Evolutionary conservation across 2,888 invertebrate genomes (phyloP), one percentile per base, ranked within the genome.

Genomic region (Netelia fuscicornis): DNA sequence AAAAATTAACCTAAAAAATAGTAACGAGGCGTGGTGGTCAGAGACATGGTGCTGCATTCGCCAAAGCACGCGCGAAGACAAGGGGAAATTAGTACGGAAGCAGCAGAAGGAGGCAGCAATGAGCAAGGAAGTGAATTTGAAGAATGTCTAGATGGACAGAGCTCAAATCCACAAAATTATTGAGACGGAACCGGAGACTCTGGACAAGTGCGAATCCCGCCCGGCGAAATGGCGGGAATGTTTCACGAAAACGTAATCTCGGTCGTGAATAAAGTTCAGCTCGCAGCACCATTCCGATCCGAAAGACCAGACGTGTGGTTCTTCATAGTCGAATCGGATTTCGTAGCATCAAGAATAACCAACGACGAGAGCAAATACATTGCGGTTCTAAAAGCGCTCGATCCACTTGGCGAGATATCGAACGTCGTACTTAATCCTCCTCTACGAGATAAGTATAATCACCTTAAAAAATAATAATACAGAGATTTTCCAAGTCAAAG

Each of bases 381-480:
- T 30, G 11, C 30, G 0, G 65, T 74, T 1, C 13, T 83, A 1
- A 68, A 25, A n/a, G 44, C 78, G 10, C 44, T 83, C 0, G 83
- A 80, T 20, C 0, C 68, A 1, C 20, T 74, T 13, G 13, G 37
- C 8, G 70, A 80, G 23, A n/a, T 83, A 9, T 44, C 78, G 2
- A 79, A 76, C 44, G 23, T 83, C 9, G 9, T 80, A 6, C 20
- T 17, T 5, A 25, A 79, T n/a, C 79, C 79, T 9, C 83, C 83
- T 1, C 37, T 0, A 0, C 25, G 5, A 48, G 52, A 80, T 25
- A 74, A 62, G 23, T 83, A 83, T 30, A 10, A 48, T 0, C 13
- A 20, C 6, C 56, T 64, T 13, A 77, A 81, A 37, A 42, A 42
- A 20, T 17, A 11, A 17, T 81, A 13, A 65, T 76, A 3, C 60